Evolutionary conservation across 2,797 vertebrate species (phyloP), one percentile per base, ranked within the genome.

Genomic region (Ptychobarbus kaznakovi): DNA sequence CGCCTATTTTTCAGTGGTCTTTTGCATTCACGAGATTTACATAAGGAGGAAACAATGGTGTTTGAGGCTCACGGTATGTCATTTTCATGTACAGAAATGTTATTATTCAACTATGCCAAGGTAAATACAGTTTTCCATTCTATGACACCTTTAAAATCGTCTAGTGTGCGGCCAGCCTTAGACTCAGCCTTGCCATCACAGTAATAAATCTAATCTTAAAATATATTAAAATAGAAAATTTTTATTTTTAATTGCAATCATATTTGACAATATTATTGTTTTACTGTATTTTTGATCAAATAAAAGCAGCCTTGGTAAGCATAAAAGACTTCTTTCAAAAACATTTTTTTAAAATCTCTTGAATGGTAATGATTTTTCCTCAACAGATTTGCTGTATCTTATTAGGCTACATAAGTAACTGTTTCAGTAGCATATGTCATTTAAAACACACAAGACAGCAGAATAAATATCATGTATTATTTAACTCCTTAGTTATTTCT

Each of bases 391-490:
- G 63, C 15, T 16, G 63, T 40, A 1, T n/a, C 74, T 1, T 38
- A 44, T 18, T 12, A 32, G 32, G 32, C 32, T 32, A 76, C 8
- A 25, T n/a, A 68, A 35, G 42, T 76, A 35, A 65, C 32, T 83
- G 20, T 74, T 66, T 25, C 8, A 80, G 25, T 81, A 46, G 49
- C 11, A 79, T 56, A 77, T n/a, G 12, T 44, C 16, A 63, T 65
- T 69, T 16, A 51, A 63, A 74, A 61, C 2, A 44, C 49, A 56
- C 13, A 61, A 69, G 65, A 63, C 40, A 81, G 20, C 20, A 68
- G 12, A 56, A 61, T 82, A 74, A 81, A 35, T 85, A 42, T 32
- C 18, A 84, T 84, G n/a, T 2, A 82, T 78, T 74, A 66, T 86
- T 81, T 72, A 79, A 66, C 7, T 46, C 32, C 25, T 85, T 74